Evolutionary conservation across 2,888 invertebrate species (phyloP).

Genomic region (Caenorhabditis panamensis): DNA sequence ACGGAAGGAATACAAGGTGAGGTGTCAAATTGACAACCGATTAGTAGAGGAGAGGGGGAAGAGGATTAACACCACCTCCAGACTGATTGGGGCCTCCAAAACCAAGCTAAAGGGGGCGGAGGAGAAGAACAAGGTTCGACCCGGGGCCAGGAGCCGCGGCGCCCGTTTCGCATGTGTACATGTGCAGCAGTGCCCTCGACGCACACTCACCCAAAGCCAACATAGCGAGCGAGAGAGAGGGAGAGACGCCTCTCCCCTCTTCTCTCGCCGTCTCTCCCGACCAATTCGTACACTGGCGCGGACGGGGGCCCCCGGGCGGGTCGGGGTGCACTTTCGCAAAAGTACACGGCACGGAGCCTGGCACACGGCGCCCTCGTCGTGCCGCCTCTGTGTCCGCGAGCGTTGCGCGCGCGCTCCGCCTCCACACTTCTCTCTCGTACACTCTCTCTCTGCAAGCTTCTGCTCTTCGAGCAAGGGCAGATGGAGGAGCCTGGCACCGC

Average conservation of each 20-base stretch:
- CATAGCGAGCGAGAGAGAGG: background rate
- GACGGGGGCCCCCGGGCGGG: slow-evolving; percentile 23
- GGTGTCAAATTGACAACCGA: slow-evolving; percentile 52
- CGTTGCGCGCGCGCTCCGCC: slow-evolving; percentile 15
- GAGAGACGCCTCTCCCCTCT: too few species aligned
- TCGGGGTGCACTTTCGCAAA: slow-evolving; percentile 42
- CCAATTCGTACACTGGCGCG: slow-evolving; percentile 10
- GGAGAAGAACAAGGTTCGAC: background rate
- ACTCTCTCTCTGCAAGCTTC: too few species aligned
- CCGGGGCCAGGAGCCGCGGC: slow-evolving; percentile 16
- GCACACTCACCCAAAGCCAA: slow-evolving; percentile 27
- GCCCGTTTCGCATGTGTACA: slow-evolving; percentile 10
- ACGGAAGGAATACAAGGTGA: slow-evolving; percentile 47
- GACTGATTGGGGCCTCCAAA: background rate
- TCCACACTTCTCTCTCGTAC: too few species aligned
- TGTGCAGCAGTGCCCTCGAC: slow-evolving; percentile 18
- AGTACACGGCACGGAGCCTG: slow-evolving; percentile 56
- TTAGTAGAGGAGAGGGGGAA: slow-evolving; percentile 14
- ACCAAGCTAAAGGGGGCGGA: background rate
- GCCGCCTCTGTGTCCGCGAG: slow-evolving; percentile 18
- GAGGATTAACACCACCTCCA: slow-evolving; percentile 3
- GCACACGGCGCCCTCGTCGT: slow-evolving; percentile 31
- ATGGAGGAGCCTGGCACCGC: slow-evolving; percentile 48
- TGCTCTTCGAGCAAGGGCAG: slow-evolving; percentile 42
- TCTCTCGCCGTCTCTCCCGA: background rate